Conservation (phyloP, 1,140 invertebrate species). For the Ostrea edulis region DNA sequence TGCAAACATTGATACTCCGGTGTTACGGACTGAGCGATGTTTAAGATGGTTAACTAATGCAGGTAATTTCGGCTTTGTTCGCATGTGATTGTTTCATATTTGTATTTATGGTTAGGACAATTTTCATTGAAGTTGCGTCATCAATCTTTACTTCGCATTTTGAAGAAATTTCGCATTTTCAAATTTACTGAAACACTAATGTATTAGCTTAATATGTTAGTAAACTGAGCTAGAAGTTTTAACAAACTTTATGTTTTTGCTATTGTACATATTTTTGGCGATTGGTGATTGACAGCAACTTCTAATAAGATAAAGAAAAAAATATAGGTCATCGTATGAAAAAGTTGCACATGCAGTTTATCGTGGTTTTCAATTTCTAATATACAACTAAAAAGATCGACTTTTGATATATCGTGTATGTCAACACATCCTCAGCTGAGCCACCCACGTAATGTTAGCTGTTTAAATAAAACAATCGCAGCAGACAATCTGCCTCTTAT, state of each 20-base stretch:
- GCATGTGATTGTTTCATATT: background rate
- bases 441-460: background rate
- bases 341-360: background rate
- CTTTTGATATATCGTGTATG: background rate
- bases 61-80: conserved; percentile 7
- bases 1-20: background rate
- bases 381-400: background rate
- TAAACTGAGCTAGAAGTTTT: no score
- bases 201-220: no score
- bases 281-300: background rate
- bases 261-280: background rate
- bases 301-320: background rate
- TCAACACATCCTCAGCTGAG: background rate
- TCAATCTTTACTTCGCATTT: no score
- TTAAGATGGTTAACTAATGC: background rate
- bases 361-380: background rate
- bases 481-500: background rate
- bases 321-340: background rate
- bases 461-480: background rate
- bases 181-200: no score
- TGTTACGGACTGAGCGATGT: background rate
- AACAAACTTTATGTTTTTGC: no score
- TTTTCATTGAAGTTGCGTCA: no score
- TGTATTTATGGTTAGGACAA: background rate
- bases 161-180: no score